Evolutionary conservation across 2,888 invertebrate genomes (phyloP), one percentile per base, ranked within the genome.

Genomic region (Cataglyphis rosenhaueri): DNA sequence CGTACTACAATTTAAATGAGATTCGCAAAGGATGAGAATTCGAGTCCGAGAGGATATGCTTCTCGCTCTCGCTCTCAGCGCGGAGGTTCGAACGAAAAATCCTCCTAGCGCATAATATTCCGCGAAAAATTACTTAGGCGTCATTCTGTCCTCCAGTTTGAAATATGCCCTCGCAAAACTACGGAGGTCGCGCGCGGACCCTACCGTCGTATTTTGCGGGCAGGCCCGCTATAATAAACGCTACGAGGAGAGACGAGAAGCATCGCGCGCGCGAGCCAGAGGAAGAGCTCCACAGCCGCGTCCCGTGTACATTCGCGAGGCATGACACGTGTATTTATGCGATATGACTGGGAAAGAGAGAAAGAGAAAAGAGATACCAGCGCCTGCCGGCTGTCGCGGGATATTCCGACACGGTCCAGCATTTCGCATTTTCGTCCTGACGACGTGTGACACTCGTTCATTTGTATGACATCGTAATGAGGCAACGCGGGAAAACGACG

Each of bases 251-350:
- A 61, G 65, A 38, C 38, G 71, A 61, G 62, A 61, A 29, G 48
- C 71, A 66, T 57, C 5, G 35, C 18, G 57, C 18, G 57, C 44
- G 9, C 41, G 21, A 55, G 57, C 55, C 21, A 44, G 62, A 61
- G 25, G 38, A 61, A n/a, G 82, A 84, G 71, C 29, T 66, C 66
- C 48, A 21, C 55, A 70, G 55, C 62, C 65, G 48, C 65, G 48
- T 44, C 48, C 48, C 52, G 70, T 82, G 84, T 74, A 62, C 71
- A 65, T 82, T 78, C 57, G 59, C 62, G 65, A 55, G 38, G 76
- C 76, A 61, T 82, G 87, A 88, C 90, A 87, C 84, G 82, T 84
- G 88, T 88, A 89, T 89, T 87, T 89, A 87, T 86, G 86, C 87
- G 85, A 89, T 84, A 82, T 83, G 84, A 89, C 84, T 84, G 79